Percentiles rank a stretch among this genome's conserved stretches.
Evolutionary conservation across 2,113 vertebrate genomes (phyloP).

Genomic region (Fregetta grallaria): DNA sequence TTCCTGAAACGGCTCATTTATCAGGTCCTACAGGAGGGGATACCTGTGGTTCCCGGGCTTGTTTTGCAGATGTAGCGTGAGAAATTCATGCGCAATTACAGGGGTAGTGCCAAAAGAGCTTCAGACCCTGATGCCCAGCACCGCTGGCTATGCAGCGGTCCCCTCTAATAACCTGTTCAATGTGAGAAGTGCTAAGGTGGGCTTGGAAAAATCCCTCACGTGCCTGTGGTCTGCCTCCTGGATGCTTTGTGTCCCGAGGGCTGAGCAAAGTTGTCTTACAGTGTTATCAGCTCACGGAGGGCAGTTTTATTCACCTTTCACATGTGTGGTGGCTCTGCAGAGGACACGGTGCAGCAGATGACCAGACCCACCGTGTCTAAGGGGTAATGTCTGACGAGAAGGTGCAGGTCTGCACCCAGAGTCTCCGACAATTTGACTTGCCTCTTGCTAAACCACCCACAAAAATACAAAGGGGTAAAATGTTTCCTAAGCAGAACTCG

Average conservation of each 20-base stretch:
- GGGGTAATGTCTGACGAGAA: too few species aligned
- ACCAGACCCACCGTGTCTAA: not conserved
- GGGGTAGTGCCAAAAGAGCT: not conserved
- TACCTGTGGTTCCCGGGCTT: not conserved
- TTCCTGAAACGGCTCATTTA: not conserved
- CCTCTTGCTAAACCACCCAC: not conserved
- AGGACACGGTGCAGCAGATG: not conserved
- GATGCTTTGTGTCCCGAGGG: not conserved
- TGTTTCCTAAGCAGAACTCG: not conserved
- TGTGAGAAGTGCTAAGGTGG: not conserved
- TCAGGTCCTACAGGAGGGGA: rapidly evolving
- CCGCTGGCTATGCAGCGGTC: too few species aligned
- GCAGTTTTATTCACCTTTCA: not conserved
- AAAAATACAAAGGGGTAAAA: too few species aligned
- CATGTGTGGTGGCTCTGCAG: not conserved
- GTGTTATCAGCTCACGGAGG: not conserved
- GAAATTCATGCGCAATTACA: not conserved
- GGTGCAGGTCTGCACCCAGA: not conserved
- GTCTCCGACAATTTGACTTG: too few species aligned
- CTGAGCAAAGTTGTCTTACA: too few species aligned
- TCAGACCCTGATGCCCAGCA: not conserved
- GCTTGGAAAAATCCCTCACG: not conserved
- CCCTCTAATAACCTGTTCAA: rapidly evolving
- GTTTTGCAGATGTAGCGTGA: rapidly evolving
- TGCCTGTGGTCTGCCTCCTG: not conserved